A percentile compares a stretch with the other conserved stretches of the same genome.
These are phyloP conservation scores for Bombus waltoni DNA, from an alignment of 1,140 invertebrate genomes.

Conservation along the genomic window DNA sequence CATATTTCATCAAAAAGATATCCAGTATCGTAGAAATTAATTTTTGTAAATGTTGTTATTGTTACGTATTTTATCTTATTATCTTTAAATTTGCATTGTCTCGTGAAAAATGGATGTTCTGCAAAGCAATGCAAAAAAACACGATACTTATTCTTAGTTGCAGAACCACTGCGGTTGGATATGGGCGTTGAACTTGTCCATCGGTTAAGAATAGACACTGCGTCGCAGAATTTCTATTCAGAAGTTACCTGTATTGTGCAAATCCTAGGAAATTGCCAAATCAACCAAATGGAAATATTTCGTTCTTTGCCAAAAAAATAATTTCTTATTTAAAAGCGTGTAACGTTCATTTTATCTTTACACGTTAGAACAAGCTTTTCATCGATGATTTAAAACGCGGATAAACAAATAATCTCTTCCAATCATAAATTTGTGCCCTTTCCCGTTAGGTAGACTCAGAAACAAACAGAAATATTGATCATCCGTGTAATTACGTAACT, in stretches of 20 bases:
- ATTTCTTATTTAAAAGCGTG: not conserved
- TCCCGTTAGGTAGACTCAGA: not conserved
- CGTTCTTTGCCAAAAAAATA: too few relatives aligned
- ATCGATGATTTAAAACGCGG: not conserved
- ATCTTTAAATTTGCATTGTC: not conserved
- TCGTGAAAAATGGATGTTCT: not conserved
- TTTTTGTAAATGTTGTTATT: not conserved
- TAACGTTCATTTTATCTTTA: not conserved
- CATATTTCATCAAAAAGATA: not conserved
- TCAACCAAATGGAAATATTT: not conserved
- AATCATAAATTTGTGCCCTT: too few relatives aligned
- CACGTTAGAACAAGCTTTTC: not conserved
- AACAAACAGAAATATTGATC: not conserved
- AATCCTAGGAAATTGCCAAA: not conserved
- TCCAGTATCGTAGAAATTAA: not conserved
- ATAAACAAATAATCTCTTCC: not conserved
- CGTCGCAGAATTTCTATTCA: constrained; percentile 6
- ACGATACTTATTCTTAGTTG: constrained; percentile 37
- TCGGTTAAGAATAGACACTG: constrained; percentile 47
- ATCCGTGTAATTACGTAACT: not conserved
- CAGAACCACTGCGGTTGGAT: constrained; percentile 33
- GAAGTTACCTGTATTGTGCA: not conserved
- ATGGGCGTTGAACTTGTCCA: constrained; percentile 46
- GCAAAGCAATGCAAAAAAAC: constrained; percentile 1
- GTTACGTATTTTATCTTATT: not conserved